Evolutionary conservation across 30 jellyfish, hydroid and myxozoan genomes (phyloP).

Genomic region (Aurelia sp.): DNA sequence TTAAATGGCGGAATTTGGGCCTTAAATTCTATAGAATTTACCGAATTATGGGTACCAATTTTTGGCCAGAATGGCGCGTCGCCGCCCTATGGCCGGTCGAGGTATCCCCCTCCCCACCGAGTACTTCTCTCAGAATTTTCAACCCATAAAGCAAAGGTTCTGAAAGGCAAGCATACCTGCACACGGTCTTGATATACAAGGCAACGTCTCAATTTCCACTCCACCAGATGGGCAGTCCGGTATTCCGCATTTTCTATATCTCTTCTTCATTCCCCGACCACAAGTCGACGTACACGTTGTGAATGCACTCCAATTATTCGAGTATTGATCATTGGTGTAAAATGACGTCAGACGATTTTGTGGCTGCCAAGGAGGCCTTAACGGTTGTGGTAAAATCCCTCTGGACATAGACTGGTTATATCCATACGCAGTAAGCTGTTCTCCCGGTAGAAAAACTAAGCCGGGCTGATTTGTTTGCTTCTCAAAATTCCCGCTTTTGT

Average conservation of each 20-base stretch:
- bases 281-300: constrained; percentile 91
- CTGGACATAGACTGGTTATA: constrained; percentile 24
- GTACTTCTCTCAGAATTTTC: no score
- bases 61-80: no score
- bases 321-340: constrained; percentile 24
- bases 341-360: constrained; percentile 23
- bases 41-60: no score
- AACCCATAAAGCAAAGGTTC: no score
- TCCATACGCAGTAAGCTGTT: constrained; percentile 49
- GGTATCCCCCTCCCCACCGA: no score
- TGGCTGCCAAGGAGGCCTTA: constrained; percentile 25
- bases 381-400: constrained; percentile 56
- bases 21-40: no score
- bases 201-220: constrained; percentile 89
- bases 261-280: constrained; percentile 94
- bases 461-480: constrained; percentile 62
- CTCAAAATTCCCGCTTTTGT: constrained; percentile 58
- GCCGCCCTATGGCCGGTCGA: no score
- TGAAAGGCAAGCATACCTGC: constrained; percentile 69
- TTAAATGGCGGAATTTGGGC: no score
- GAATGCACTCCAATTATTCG: constrained; percentile 82
- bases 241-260: constrained; percentile 89
- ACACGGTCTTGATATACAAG: constrained; percentile 83
- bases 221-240: constrained; percentile 99
- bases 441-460: constrained; percentile 55